Conservation (phyloP, 2,797 vertebrate genomes). For the Cuniculus paca region DNA sequence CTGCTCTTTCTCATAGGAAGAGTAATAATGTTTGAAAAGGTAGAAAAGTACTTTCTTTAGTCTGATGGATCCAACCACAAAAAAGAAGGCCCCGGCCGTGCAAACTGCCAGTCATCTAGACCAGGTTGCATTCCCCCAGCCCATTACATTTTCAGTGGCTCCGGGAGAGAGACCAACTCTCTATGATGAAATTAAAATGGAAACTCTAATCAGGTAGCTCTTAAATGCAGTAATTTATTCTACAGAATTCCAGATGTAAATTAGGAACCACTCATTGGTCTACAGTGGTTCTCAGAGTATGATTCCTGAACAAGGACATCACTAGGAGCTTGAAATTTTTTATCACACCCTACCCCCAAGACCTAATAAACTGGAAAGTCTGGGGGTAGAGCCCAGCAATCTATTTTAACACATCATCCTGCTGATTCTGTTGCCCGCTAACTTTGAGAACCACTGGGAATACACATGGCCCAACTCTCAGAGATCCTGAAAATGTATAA, state of each 20-base stretch:
- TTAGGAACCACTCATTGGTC: background rate
- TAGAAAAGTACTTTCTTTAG: background rate
- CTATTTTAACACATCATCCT: background rate
- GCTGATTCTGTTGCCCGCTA: background rate
- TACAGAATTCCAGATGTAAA: constrained; percentile 32
- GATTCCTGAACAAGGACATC: background rate
- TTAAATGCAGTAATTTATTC: background rate
- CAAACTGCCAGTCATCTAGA: background rate
- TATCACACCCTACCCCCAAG: background rate
- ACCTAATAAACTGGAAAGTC: background rate
- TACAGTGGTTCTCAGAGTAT: background rate
- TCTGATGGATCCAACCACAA: background rate
- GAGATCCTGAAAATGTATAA: background rate
- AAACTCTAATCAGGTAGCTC: background rate
- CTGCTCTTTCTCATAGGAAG: background rate
- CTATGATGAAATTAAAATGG: constrained; percentile 9
- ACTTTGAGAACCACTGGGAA: background rate
- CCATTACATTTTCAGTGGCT: background rate
- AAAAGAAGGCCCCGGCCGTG: background rate
- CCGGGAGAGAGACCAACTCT: background rate
- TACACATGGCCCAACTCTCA: background rate
- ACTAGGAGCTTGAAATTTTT: background rate
- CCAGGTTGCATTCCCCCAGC: background rate
- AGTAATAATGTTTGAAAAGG: constrained; percentile 25
- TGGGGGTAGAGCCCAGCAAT: background rate